These are phyloP conservation scores for Resseliella maxima DNA, from an alignment of 2,888 invertebrate species.

Conservation along the genomic window DNA sequence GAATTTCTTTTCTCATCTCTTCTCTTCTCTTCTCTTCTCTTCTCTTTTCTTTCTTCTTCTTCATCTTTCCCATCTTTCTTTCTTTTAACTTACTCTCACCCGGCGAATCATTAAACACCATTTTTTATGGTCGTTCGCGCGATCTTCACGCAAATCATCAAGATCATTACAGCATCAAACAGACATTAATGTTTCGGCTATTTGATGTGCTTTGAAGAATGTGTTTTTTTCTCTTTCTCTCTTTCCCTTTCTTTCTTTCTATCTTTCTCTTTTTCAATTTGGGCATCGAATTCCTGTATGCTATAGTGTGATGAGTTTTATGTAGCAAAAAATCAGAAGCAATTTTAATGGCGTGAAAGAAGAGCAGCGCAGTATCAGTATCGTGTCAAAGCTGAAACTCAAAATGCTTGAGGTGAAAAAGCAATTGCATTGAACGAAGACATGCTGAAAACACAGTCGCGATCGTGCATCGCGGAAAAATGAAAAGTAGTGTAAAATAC, in stretches of 20 bases:
- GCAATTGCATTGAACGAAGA: background rate
- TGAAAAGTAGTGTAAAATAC: background rate
- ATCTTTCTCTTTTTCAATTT: too few species aligned
- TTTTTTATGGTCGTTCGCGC: slow-evolving; percentile 23
- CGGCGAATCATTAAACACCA: background rate
- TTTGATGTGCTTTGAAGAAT: background rate
- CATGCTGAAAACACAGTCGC: background rate
- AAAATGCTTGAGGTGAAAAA: background rate
- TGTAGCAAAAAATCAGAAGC: background rate
- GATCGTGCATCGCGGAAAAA: background rate
- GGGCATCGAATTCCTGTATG: background rate
- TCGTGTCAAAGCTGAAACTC: background rate
- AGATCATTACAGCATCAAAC: background rate
- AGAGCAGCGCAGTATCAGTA: too few species aligned
- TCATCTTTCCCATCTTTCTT: too few species aligned
- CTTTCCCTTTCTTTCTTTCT: background rate
- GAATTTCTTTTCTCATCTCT: too few species aligned
- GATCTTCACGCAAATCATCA: slow-evolving; percentile 37
- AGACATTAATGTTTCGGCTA: background rate
- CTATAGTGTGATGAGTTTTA: background rate
- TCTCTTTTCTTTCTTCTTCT: too few species aligned
- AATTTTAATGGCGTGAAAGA: background rate
- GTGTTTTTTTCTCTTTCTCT: background rate
- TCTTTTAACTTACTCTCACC: slow-evolving; percentile 15
- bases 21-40: too few species aligned